Percentiles rank a stretch among this genome's conserved stretches.
Evolutionary conservation across 2,797 vertebrate genomes (phyloP).

Genomic region (Sebastolobus altivelis): DNA sequence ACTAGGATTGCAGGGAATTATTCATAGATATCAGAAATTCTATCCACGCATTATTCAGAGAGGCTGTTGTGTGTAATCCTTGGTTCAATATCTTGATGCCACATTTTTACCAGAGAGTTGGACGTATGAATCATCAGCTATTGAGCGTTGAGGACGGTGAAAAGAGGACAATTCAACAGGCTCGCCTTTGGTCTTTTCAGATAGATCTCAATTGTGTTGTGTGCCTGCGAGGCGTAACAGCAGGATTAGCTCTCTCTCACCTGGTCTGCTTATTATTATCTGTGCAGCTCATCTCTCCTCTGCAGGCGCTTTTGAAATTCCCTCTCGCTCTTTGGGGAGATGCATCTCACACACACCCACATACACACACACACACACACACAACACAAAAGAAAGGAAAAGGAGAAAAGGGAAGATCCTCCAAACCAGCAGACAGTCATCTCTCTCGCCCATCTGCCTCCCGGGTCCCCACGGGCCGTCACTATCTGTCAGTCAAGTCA

Average conservation of each 20-base stretch:
- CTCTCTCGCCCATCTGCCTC: constrained; percentile 46
- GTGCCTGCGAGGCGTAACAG: constrained; percentile 63
- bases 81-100: constrained; percentile 4
- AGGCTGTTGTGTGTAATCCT: constrained; percentile 22
- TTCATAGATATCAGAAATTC: constrained; percentile 17
- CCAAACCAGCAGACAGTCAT: constrained; percentile 46
- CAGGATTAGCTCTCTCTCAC: constrained; percentile 75
- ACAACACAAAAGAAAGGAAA: constrained; percentile 42
- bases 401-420: constrained; percentile 12
- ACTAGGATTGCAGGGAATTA: constrained; percentile 19
- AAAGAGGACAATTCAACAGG: constrained; percentile 33
- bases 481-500: constrained; percentile 74
- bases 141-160: constrained; percentile 1
- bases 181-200: constrained; percentile 44
- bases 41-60: constrained; percentile 42
- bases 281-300: constrained; percentile 70
- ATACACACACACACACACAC: constrained; percentile 36
- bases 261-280: constrained; percentile 69
- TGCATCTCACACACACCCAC: constrained; percentile 32
- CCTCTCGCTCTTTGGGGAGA: constrained; percentile 57
- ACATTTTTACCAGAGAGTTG: constrained; percentile 13
- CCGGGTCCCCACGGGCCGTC: constrained; percentile 47
- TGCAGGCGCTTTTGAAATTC: constrained; percentile 68
- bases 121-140: constrained; percentile 18
- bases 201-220: constrained; percentile 62